These are phyloP conservation scores for Hylaea fasciaria DNA, from an alignment of 2,888 invertebrate species.

Conservation along the genomic window DNA sequence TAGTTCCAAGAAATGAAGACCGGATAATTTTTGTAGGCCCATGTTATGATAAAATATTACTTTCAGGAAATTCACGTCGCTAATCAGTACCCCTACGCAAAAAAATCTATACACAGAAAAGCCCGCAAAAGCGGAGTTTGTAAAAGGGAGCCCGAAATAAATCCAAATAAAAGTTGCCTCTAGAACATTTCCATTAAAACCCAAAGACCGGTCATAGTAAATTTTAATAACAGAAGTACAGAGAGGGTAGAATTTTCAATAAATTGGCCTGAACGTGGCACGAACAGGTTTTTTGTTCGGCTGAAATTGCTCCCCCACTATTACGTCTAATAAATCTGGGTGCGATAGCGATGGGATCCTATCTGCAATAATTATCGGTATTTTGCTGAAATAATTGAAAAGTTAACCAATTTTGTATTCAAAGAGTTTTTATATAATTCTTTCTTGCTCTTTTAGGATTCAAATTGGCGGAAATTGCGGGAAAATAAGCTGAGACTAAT, in stretches of 20 bases:
- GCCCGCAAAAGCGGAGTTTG: not conserved
- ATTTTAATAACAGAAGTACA: too few species aligned
- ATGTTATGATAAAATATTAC: too few species aligned
- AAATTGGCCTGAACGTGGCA: conserved; percentile 11
- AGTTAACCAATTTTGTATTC: conserved; percentile 11
- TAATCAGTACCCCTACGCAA: not conserved
- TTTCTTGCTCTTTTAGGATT: not conserved
- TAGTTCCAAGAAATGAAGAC: too few species aligned
- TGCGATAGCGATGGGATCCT: conserved; percentile 6
- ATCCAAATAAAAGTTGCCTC: not conserved
- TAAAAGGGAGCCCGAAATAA: not conserved
- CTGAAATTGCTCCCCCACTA: conserved; percentile 14
- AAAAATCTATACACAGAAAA: not conserved
- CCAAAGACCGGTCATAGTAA: conserved; percentile 2
- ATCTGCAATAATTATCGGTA: conserved; percentile 22
- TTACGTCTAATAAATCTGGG: not conserved
- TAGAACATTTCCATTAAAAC: conserved; percentile 2
- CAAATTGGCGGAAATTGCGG: too few species aligned
- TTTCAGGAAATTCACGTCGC: too few species aligned
- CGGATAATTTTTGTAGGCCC: too few species aligned
- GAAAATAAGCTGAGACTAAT: too few species aligned
- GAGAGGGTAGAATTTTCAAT: not conserved
- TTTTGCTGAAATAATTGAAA: conserved; percentile 13
- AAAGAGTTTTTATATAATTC: conserved; percentile 8
- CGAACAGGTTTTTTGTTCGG: conserved; percentile 16